These are phyloP conservation scores for Drosophila mercatorum DNA, from an alignment of 2,888 invertebrate genomes.

Conservation along the genomic window DNA sequence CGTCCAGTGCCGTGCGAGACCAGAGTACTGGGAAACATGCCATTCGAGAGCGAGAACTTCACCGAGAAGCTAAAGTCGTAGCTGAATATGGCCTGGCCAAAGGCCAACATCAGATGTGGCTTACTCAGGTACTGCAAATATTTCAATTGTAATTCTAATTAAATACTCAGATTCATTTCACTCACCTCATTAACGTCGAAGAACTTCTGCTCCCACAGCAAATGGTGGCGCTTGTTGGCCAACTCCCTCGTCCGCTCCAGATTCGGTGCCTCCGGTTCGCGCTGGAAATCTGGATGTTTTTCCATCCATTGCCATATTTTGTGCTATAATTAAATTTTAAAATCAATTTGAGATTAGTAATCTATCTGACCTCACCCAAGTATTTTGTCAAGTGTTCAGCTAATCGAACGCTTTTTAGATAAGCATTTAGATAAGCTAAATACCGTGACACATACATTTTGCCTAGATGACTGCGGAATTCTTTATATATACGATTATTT, in stretches of 20 bases:
- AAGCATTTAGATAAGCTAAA: slow-evolving; percentile 4
- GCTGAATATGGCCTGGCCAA: slow-evolving; percentile 86
- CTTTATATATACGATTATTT: neutral
- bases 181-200: slow-evolving; percentile 75
- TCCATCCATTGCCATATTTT: slow-evolving; percentile 87
- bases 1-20: slow-evolving; percentile 88
- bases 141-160: neutral
- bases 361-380: slow-evolving; percentile 27
- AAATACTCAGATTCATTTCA: neutral
- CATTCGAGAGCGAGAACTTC: slow-evolving; percentile 88
- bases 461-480: neutral
- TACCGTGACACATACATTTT: neutral
- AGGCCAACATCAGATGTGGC: slow-evolving; percentile 85
- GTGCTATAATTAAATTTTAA: slow-evolving; percentile 83
- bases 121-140: slow-evolving; percentile 85
- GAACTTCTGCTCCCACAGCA: slow-evolving; percentile 88
- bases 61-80: slow-evolving; percentile 87
- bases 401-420: slow-evolving; percentile 22
- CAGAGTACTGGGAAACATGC: slow-evolving; percentile 88
- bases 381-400: slow-evolving; percentile 13
- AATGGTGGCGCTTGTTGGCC: slow-evolving; percentile 87
- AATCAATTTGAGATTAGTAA: slow-evolving; percentile 29
- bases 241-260: slow-evolving; percentile 87
- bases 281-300: slow-evolving; percentile 87
- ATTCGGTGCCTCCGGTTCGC: slow-evolving; percentile 85